Percentiles rank a stretch among this genome's conserved stretches.
phyloP scores from a whole-genome alignment of 2,113 vertebrate genomes.

The Ivindomyrus marchei region DNA sequence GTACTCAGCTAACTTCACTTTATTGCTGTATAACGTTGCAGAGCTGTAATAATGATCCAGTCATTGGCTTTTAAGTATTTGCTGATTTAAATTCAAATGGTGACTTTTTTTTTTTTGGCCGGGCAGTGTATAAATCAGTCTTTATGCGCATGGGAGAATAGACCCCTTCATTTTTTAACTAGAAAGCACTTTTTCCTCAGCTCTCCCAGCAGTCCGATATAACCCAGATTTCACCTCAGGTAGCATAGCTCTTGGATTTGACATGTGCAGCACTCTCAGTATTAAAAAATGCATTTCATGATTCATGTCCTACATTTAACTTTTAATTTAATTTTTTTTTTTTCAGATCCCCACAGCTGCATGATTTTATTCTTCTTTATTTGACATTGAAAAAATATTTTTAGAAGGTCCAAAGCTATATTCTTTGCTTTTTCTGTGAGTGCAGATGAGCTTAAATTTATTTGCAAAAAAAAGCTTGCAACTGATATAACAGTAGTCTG shows the following conservation, averaged over 20 bases:
- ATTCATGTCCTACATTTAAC: not conserved
- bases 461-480: not conserved
- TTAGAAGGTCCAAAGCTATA: not conserved
- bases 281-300: not conserved
- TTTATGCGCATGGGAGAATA: not conserved
- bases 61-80: no score
- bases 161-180: not conserved
- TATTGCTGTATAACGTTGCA: no score
- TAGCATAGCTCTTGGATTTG: not conserved
- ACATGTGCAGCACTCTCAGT: not conserved
- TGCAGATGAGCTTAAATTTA: not conserved
- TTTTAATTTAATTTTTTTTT: not conserved
- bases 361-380: not conserved
- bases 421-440: not conserved
- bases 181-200: not conserved
- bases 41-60: no score
- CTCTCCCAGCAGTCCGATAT: not conserved
- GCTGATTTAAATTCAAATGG: no score
- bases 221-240: not conserved
- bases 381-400: not conserved
- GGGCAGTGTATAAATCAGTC: not conserved
- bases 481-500: not conserved
- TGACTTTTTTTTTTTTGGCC: no score
- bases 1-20: no score
- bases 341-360: not conserved